A percentile compares a stretch with the other conserved stretches of the same genome.
These are phyloP conservation scores for Eclectus roratus DNA, from an alignment of 2,113 vertebrate species.

Conservation along the genomic window DNA sequence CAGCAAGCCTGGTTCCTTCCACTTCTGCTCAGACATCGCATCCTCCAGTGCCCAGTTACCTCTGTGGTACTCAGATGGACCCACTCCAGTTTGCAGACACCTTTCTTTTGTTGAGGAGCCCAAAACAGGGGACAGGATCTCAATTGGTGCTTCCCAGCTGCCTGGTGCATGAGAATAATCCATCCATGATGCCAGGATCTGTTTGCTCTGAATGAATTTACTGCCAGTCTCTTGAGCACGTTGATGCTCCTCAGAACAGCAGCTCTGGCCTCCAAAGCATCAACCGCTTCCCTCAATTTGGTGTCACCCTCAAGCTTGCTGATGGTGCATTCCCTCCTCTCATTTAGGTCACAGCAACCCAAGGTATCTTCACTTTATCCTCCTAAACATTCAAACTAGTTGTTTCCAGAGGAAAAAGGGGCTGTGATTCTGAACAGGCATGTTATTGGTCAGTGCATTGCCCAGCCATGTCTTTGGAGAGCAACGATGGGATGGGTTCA, in stretches of 20 bases:
- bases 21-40: not conserved
- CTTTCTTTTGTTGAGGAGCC: not conserved
- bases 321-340: not conserved
- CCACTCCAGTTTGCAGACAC: not conserved
- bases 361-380: not conserved
- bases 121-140: not conserved
- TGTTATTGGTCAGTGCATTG: not conserved
- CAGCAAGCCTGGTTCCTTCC: not conserved
- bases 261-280: not conserved
- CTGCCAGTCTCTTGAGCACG: not conserved
- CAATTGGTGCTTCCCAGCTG: not conserved
- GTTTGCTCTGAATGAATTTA: not conserved
- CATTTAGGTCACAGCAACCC: not conserved
- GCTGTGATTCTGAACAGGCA: not conserved
- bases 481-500: not conserved
- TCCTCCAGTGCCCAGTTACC: not conserved
- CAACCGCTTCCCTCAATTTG: not conserved
- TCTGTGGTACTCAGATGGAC: not conserved
- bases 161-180: not conserved
- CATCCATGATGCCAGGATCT: not conserved
- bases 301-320: not conserved
- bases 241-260: not conserved
- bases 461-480: not conserved
- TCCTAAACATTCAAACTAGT: not conserved
- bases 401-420: not conserved